Percentiles rank a stretch among this genome's conserved stretches.
Conservation (phyloP, 2,113 vertebrate genomes). For the Coryphaenoides rupestris region DNA sequence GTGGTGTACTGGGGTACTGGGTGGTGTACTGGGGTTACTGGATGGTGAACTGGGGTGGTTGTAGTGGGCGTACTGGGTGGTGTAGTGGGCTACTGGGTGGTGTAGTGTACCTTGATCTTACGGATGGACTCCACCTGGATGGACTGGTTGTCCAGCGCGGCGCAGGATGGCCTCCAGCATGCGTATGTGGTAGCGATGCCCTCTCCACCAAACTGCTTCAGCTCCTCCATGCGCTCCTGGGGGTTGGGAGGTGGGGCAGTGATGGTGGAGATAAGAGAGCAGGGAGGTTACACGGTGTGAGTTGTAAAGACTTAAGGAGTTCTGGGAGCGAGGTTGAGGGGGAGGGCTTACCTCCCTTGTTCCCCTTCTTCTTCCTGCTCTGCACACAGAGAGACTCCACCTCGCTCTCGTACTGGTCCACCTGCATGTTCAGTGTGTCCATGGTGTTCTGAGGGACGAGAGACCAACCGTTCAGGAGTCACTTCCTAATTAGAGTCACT, state of each 20-base stretch:
- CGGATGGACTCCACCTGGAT: slow-evolving; percentile 83
- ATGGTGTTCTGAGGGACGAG: slow-evolving; percentile 76
- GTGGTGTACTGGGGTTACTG: too few relatives aligned
- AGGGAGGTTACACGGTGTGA: neutral
- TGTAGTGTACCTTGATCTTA: slow-evolving; percentile 80
- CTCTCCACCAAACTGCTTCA: slow-evolving; percentile 85
- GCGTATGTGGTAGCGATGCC: slow-evolving; percentile 82
- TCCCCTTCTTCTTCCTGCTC: slow-evolving; percentile 88
- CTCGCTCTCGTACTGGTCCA: slow-evolving; percentile 93
- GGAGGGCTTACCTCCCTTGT: slow-evolving; percentile 82
- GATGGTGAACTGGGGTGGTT: too few relatives aligned
- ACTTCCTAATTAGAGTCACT: too few relatives aligned
- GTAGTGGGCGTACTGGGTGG: fast-evolving
- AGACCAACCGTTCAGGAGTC: too few relatives aligned
- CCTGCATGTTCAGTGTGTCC: slow-evolving; percentile 90
- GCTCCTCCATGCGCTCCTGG: slow-evolving; percentile 84
- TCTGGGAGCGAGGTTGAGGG: neutral
- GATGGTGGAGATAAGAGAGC: neutral
- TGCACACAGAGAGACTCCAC: slow-evolving; percentile 88
- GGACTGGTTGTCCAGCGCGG: slow-evolving; percentile 88
- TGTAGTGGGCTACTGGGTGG: too few relatives aligned
- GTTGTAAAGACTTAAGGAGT: too few relatives aligned
- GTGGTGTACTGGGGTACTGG: too few relatives aligned
- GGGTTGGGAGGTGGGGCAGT: neutral
- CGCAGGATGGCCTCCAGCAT: slow-evolving; percentile 89